Evolutionary conservation across 2,113 vertebrate genomes (phyloP), one percentile per base, ranked within the genome.

Genomic region (Struthio camelus): DNA sequence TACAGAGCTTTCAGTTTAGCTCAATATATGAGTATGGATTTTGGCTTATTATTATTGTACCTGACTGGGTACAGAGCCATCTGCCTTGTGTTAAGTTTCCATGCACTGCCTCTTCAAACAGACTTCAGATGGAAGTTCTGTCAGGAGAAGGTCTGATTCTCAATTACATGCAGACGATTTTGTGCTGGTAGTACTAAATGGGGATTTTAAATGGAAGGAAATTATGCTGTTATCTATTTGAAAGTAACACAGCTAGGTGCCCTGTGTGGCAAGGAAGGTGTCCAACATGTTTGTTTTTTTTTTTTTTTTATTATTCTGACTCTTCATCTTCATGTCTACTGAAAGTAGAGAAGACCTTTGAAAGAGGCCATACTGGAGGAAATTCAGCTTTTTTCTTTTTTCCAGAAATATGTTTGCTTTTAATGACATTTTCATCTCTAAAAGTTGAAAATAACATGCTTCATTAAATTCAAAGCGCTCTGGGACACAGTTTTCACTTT

Each of bases 341-440:
- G 38, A 69, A 93, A 79, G 42, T 40, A 87, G 72, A 95, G n/a
- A 66, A 89, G 51, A 61, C 77, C 66, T 95, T 87, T 19, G 3
- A 65, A 75, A 65, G 48, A 44, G 30, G 67, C 51, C 73, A 65
- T 61, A 56, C 73, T 92, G 34, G 46, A 58, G 56, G n/a, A 87
- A 80, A 76, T 85, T 81, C 16, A 72, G 18, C 4, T 30, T 58
- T 27, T 54, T 24, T 30, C 32, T 6, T 7, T 6, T 14, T 2
- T 9, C 13, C 32, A 25, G 16, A 90, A 92, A 69, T 71, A 62
- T 61, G 77, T 93, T 96, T 95, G 51, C 72, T 87, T 87, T 96
- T 92, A 96, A 89, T 90, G 95, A 69, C 88, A 92, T 94, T 95
- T 94, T 95, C 88, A 85, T 89, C 70, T 92, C 93, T 94, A 95